Percentiles rank a stretch among this genome's conserved stretches.
Evolutionary conservation across 1,140 invertebrate species (phyloP).

Genomic region (Leptoteleia sp.): DNA sequence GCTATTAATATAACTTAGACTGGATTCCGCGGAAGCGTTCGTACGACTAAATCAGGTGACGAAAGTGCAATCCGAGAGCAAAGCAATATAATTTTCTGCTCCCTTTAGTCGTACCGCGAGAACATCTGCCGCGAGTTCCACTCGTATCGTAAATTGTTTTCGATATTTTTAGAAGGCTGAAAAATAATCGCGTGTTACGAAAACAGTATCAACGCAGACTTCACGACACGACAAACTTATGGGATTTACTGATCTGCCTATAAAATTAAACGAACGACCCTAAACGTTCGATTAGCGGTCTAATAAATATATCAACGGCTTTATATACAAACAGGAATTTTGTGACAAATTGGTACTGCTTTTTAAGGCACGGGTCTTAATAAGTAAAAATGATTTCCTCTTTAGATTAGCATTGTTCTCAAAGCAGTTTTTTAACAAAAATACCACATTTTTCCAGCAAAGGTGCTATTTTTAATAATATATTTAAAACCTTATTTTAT

Average conservation of each 20-base stretch:
- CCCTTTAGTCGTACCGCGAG: constrained; percentile 71
- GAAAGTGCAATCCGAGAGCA: constrained; percentile 51
- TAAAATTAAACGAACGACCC: constrained; percentile 41
- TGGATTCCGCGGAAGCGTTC: constrained; percentile 52
- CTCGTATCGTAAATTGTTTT: constrained; percentile 63
- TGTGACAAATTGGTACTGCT: constrained; percentile 19
- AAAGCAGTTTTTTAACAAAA: too few species aligned
- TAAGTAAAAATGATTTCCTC: constrained; percentile 2
- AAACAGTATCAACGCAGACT: constrained; percentile 45
- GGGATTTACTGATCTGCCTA: constrained; percentile 33
- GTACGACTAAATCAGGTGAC: constrained; percentile 53
- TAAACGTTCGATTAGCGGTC: constrained; percentile 50
- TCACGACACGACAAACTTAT: constrained; percentile 16
- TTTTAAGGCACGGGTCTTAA: not conserved
- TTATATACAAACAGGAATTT: constrained; percentile 6
- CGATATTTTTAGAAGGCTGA: constrained; percentile 65
- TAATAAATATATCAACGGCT: constrained; percentile 34
- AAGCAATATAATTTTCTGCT: constrained; percentile 59
- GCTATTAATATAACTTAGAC: constrained; percentile 49
- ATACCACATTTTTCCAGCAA: too few species aligned
- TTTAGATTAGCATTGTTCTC: too few species aligned
- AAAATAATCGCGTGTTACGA: constrained; percentile 59
- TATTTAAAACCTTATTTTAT: too few species aligned
- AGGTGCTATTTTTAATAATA: too few species aligned
- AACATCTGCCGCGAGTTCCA: constrained; percentile 70